A percentile compares a stretch with the other conserved stretches of the same genome.
phyloP scores from a whole-genome alignment of 2,113 vertebrate species.

The Smithornis capensis region DNA sequence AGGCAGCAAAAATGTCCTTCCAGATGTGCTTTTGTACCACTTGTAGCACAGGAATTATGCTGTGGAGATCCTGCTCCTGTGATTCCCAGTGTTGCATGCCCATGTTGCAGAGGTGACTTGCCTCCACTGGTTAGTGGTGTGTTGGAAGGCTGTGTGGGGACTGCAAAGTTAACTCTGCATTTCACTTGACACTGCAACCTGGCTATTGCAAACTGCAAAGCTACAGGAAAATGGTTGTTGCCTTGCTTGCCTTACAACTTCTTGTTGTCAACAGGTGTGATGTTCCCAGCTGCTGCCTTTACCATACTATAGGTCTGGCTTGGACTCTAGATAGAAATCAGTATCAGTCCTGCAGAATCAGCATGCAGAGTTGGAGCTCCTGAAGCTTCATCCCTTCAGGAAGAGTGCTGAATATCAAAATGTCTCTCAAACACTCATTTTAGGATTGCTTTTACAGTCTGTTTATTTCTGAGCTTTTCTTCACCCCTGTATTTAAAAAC shows the following conservation, averaged over 20 bases:
- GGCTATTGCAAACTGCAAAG: neutral
- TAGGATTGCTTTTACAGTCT: neutral
- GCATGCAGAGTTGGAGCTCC: neutral
- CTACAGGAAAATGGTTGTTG: neutral
- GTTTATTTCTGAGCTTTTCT: neutral
- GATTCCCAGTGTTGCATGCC: neutral
- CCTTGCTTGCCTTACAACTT: neutral
- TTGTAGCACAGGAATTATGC: neutral
- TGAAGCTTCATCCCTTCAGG: neutral
- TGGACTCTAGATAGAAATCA: neutral
- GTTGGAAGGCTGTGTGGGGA: neutral
- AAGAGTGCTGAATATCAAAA: neutral
- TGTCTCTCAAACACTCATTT: neutral
- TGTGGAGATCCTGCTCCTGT: neutral
- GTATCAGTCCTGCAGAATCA: neutral
- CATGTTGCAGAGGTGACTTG: neutral
- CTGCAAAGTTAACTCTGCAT: neutral
- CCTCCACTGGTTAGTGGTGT: neutral
- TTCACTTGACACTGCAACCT: neutral
- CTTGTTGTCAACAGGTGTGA: neutral
- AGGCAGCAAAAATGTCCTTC: neutral
- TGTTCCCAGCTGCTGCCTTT: neutral
- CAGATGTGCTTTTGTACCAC: neutral
- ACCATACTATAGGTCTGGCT: neutral
- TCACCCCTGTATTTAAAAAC: neutral